Evolutionary conservation across 1,140 invertebrate species (phyloP), one percentile per base, ranked within the genome.

Genomic region (Drosophila fuyamai): DNA sequence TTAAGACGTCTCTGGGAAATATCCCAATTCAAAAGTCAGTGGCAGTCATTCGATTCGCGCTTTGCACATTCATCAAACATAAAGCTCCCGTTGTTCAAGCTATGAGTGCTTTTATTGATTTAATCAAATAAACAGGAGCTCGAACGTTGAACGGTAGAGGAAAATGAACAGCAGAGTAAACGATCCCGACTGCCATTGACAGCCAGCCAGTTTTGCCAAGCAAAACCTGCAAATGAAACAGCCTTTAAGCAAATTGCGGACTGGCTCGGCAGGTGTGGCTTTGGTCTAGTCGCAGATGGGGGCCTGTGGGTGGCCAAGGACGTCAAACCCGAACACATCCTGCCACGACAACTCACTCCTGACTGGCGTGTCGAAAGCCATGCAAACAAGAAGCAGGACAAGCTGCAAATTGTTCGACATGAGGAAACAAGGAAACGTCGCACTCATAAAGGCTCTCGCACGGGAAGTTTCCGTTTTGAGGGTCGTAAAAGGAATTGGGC

Each of bases 81-180:
- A 57, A 48, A 41, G 63, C 70, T 48, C 43, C 50, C 29, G 41
- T 71, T 76, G 81, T 73, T 76, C 65, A 65, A 73, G 62, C 66
- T 63, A 76, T 48, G 65, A 76, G 63, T 66, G 58, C 50, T 79
- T 76, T 83, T 83, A 88, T 89, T 79, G 75, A 72, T 72, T 71
- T 72, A 88, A 82, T 88, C 75, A 88, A 88, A 70, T 58, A 50
- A 72, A 79, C 48, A 71, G 41, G 16, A 38, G 53, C 32, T 23
- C 57, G 14, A 29, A 7, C 40, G 12, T 4, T 9, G 4, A 55
- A 54, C 27, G n/a, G 18, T 16, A 18, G 41, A 18, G 50, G 8
- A 2, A 47, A 14, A 53, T 57, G 65, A 58, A 51, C 65, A 71
- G 51, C 51, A 23, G 7, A 48, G 43, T 18, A 50, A 72, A 43